Percentiles rank a stretch among this genome's conserved stretches.
These are phyloP conservation scores for Halcyon smyrnensis DNA, from an alignment of 2,797 vertebrate species.

Conservation along the genomic window DNA sequence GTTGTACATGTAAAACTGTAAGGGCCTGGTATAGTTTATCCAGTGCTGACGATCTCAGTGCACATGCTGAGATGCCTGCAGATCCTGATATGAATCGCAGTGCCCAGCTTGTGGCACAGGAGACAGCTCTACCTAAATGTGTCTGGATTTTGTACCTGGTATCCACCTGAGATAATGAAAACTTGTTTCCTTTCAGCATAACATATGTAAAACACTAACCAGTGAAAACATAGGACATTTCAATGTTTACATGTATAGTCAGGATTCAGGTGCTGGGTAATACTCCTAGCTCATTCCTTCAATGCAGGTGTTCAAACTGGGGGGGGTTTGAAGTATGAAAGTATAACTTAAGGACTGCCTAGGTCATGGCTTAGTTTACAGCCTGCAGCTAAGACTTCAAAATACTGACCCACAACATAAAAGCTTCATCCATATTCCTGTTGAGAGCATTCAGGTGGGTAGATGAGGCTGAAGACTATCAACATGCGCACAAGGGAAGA, in stretches of 20 bases:
- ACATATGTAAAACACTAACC: not conserved
- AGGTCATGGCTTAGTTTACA: not conserved
- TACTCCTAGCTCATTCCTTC: not conserved
- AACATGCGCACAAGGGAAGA: not conserved
- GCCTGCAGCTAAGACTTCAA: not conserved
- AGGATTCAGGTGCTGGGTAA: not conserved
- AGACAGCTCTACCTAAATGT: not conserved
- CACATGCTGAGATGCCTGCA: rapidly evolving
- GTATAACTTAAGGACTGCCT: not conserved
- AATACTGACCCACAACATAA: not conserved
- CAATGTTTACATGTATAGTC: not conserved
- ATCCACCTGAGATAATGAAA: not conserved
- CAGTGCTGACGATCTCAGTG: not conserved
- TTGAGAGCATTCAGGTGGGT: not conserved
- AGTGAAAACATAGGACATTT: not conserved
- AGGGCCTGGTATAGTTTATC: not conserved
- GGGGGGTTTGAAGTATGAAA: not conserved
- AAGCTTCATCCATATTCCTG: not conserved
- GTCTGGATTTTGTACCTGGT: not conserved
- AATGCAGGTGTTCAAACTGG: not conserved
- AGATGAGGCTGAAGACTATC: not conserved
- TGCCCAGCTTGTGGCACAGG: not conserved
- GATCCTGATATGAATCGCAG: not conserved
- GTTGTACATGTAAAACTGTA: not conserved
- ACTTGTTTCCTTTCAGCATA: not conserved